A percentile compares a stretch with the other conserved stretches of the same genome.
These are phyloP conservation scores for Scaptodrosophila latifasciaeformis DNA, from an alignment of 2,888 invertebrate species.

Conservation along the genomic window DNA sequence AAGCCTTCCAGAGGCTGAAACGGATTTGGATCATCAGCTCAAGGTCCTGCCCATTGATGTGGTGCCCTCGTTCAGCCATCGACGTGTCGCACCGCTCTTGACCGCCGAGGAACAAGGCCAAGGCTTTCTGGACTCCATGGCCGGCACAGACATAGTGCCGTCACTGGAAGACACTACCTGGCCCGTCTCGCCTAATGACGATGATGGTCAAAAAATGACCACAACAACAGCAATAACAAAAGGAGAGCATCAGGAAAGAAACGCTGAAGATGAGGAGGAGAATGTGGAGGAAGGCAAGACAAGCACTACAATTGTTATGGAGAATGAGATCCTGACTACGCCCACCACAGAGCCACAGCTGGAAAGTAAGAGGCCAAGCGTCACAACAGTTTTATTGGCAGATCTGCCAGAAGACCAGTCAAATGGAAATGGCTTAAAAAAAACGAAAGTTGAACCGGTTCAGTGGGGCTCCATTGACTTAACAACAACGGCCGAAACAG, in stretches of 20 bases:
- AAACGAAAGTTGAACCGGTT: conserved; percentile 73
- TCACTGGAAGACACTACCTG: no score
- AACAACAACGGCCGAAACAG: conserved; percentile 7
- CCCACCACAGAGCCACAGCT: background rate
- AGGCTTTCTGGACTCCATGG: background rate
- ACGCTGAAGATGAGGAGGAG: conserved; percentile 16
- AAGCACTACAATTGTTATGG: background rate
- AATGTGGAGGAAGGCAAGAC: conserved; percentile 5
- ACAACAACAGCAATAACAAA: conserved; percentile 6
- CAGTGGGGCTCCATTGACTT: conserved; percentile 29
- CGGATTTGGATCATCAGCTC: conserved; percentile 55
- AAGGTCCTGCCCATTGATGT: conserved; percentile 55
- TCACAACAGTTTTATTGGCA: background rate
- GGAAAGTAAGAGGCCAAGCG: background rate
- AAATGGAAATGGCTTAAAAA: conserved; percentile 50
- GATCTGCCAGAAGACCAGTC: conserved; percentile 19
- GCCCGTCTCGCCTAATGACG: background rate
- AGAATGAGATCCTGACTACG: conserved; percentile 16
- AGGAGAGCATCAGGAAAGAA: no score
- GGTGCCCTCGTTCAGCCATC: conserved; percentile 50
- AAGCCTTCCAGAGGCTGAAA: conserved; percentile 16
- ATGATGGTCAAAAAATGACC: background rate
- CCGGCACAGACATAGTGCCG: conserved; percentile 36
- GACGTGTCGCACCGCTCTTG: conserved; percentile 55
- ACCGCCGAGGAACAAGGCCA: conserved; percentile 34